Evolutionary conservation across 2,888 invertebrate genomes (phyloP).

Genomic region (Lapara coniferarum): DNA sequence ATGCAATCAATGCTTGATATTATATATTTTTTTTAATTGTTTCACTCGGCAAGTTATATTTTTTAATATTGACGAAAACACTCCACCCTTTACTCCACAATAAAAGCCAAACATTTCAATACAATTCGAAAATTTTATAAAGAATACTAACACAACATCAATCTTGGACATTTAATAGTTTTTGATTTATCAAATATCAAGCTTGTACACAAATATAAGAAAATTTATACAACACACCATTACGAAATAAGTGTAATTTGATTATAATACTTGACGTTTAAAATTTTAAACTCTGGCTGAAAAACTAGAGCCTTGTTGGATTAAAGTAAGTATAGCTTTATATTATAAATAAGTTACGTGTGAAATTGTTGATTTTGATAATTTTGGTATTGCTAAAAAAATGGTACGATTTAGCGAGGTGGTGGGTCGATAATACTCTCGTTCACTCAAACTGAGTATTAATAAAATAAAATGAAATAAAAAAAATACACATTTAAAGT

Average conservation of each 20-base stretch:
- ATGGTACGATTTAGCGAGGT: background rate
- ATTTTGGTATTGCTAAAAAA: constrained; percentile 15
- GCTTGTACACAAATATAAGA: constrained; percentile 15
- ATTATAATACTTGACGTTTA: background rate
- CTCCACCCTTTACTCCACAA: constrained; percentile 42
- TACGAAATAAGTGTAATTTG: background rate
- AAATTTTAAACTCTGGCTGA: background rate
- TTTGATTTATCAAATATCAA: constrained; percentile 1
- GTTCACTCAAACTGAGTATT: background rate
- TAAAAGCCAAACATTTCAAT: constrained; percentile 50
- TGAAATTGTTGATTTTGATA: constrained; percentile 3
- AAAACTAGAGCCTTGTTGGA: background rate
- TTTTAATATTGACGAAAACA: too few species aligned
- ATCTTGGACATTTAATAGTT: constrained; percentile 10
- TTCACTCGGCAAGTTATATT: too few species aligned
- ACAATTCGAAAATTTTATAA: constrained; percentile 54
- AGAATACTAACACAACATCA: constrained; percentile 29
- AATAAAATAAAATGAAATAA: background rate
- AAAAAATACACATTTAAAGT: too few species aligned
- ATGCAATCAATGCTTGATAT: too few species aligned
- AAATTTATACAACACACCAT: background rate
- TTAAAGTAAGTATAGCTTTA: background rate
- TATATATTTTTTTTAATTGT: too few species aligned
- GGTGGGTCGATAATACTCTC: background rate
- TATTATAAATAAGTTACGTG: background rate